Evolutionary conservation across 1,140 invertebrate species (phyloP), one percentile per base, ranked within the genome.

Genomic region (Ceratina japonica): DNA sequence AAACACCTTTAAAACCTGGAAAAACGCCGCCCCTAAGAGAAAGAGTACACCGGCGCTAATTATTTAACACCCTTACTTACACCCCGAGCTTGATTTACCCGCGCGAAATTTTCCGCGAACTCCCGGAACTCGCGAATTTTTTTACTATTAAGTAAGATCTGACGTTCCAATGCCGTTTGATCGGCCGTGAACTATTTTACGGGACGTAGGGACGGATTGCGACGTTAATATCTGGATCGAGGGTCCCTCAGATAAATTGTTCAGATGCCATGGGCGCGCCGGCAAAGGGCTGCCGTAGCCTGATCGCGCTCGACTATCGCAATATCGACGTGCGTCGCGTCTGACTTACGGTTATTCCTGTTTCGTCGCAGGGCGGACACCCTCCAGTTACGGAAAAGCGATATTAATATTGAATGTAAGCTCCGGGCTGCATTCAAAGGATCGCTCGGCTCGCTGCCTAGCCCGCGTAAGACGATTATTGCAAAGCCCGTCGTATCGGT

Each of bases 381-480:
- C 72, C 70, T 68, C 64, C 37, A 61, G 62, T 69, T 75, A 64
- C 71, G 83, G 82, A 76, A 83, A 77, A 84, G 83, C 82, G 66
- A 84, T 81, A 85, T 85, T 85, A 85, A 85, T 85, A 84, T 76
- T 82, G 70, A 70, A 85, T 78, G 74, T 83, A 81, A 85, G 79
- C 82, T 63, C 69, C 62, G 49, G 73, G 27, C 51, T 64, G 78
- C 58, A 84, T 83, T 83, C 78, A 80, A 79, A 83, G 77, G 27
- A 64, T 44, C 52, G 61, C 63, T 31, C 20, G 24, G 24, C n/a
- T 15, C 49, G 18, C 27, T 61, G n/a, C 20, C n/a, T 68, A 56
- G 75, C 61, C 49, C 52, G 63, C 20, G 59, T 72, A 78, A 76
- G 75, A 70, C 65, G 75, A 78, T 78, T 78, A 78, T 72, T 58